These are phyloP conservation scores for Dasysyrphus albostriatus DNA, from an alignment of 2,888 invertebrate genomes.

Conservation along the genomic window DNA sequence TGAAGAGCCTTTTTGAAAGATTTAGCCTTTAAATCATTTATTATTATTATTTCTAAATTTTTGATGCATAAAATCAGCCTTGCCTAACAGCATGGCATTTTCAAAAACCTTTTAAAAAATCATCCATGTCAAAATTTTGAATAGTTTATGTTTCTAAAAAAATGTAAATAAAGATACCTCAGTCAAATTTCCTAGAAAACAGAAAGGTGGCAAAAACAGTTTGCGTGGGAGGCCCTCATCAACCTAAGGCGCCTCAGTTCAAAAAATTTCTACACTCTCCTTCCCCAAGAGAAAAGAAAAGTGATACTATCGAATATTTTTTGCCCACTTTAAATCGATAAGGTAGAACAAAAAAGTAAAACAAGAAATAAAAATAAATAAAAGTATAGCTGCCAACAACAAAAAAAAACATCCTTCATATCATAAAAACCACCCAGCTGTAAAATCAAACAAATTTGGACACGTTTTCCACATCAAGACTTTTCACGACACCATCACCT, in stretches of 20 bases:
- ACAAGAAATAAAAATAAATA: constrained; percentile 40
- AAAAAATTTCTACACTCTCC: not conserved
- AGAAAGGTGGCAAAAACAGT: no score
- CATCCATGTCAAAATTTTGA: no score
- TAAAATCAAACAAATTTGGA: constrained; percentile 72
- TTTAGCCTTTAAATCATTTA: no score
- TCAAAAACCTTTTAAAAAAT: no score
- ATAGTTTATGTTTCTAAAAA: no score
- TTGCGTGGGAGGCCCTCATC: not conserved
- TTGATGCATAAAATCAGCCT: no score
- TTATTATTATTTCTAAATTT: no score
- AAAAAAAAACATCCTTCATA: constrained; percentile 61
- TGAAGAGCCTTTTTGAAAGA: no score
- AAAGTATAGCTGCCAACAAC: not conserved
- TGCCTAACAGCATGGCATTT: no score
- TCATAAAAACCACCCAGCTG: constrained; percentile 68
- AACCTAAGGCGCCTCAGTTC: not conserved
- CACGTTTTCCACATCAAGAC: constrained; percentile 73
- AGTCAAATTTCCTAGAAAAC: no score
- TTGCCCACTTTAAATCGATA: constrained; percentile 37
- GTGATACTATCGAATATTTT: constrained; percentile 18
- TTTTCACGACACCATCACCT: constrained; percentile 25
- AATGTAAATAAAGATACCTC: no score
- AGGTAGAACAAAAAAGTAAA: constrained; percentile 46
- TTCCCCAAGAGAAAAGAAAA: not conserved